These are phyloP conservation scores for Leptinotarsa defecta DNA, from an alignment of 1,140 invertebrate species.

Conservation along the genomic window DNA sequence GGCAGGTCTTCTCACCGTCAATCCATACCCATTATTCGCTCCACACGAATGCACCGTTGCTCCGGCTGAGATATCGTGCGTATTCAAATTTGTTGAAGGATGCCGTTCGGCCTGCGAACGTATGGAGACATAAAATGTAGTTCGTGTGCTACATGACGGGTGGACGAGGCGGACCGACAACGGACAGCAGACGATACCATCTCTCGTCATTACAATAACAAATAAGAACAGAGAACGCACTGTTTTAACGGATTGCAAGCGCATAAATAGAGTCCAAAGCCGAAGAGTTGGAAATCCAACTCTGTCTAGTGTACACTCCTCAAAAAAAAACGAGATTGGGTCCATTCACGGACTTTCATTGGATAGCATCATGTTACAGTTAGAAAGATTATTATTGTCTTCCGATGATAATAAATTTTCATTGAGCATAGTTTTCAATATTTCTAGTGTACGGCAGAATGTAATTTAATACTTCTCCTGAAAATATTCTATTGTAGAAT, in stretches of 20 bases:
- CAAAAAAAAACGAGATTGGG: background rate
- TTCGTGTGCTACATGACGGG: slow-evolving; percentile 44
- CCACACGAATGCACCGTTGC: slow-evolving; percentile 20
- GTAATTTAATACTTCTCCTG: no score
- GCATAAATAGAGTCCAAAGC: slow-evolving; percentile 44
- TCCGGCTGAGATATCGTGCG: slow-evolving; percentile 17
- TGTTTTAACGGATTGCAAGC: slow-evolving; percentile 38
- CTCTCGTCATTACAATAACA: slow-evolving; percentile 53
- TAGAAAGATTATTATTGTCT: no score
- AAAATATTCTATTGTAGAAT: no score
- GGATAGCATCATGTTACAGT: no score
- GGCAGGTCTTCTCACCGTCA: background rate
- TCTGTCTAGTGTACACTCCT: background rate
- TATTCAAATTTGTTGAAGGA: slow-evolving; percentile 30
- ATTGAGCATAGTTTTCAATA: no score
- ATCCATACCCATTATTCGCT: slow-evolving; percentile 6
- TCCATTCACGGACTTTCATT: no score
- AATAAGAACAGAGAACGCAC: slow-evolving; percentile 49
- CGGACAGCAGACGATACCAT: slow-evolving; percentile 48
- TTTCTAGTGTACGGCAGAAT: no score
- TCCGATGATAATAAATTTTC: no score
- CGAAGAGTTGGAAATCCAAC: background rate
- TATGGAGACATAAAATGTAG: slow-evolving; percentile 44
- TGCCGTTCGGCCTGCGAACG: slow-evolving; percentile 31
- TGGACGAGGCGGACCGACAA: slow-evolving; percentile 45